phyloP scores from a whole-genome alignment of 2,113 vertebrate species.

The Condylura cristata region DNA sequence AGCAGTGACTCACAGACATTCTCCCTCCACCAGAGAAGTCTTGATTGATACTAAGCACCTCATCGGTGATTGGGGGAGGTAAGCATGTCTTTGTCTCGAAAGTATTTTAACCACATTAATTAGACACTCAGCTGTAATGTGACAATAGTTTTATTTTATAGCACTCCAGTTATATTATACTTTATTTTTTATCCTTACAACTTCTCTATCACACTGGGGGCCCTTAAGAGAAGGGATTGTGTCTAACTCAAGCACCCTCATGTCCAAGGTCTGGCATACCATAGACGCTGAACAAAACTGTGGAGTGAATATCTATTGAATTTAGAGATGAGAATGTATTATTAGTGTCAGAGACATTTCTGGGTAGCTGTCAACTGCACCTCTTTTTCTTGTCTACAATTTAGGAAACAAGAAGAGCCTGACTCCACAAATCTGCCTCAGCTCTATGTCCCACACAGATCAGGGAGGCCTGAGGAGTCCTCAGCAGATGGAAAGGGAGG shows the following conservation, averaged over 20 bases:
- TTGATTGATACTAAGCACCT: not conserved
- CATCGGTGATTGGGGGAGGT: not conserved
- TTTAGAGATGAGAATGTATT: not conserved
- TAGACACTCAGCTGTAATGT: not conserved
- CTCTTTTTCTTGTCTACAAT: not conserved
- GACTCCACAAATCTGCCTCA: not conserved
- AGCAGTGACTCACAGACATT: not conserved
- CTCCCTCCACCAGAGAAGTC: not conserved
- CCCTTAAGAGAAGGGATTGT: not conserved
- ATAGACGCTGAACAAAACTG: not conserved
- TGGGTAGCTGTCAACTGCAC: not conserved
- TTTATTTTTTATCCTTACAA: not conserved
- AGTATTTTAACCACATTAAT: not conserved
- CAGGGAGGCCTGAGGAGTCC: not conserved
- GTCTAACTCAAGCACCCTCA: not conserved
- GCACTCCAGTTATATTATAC: not conserved
- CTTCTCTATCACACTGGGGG: not conserved
- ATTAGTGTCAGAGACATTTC: not conserved
- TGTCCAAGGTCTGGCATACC: not conserved
- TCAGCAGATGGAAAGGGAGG: not conserved
- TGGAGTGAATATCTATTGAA: not conserved
- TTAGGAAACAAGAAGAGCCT: not conserved
- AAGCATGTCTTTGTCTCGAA: not conserved
- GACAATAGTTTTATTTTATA: not conserved
- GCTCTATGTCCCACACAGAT: not conserved